Evolutionary conservation across 2,888 invertebrate genomes (phyloP).

Genomic region (Camponotus fellah): DNA sequence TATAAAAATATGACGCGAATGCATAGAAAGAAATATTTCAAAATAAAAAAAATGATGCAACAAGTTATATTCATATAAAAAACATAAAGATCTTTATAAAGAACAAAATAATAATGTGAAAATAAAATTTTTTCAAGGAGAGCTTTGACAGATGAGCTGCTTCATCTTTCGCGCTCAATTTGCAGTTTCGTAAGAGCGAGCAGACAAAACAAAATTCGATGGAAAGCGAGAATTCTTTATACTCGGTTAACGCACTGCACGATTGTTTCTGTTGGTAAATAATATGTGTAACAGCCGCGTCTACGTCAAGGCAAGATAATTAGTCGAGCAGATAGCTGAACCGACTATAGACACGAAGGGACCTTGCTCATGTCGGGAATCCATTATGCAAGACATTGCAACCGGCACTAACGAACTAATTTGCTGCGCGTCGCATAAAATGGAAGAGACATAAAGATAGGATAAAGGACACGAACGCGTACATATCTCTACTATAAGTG

Average conservation of each 20-base stretch:
- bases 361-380: constrained; percentile 46
- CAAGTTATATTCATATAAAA: background rate
- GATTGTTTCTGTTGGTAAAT: constrained; percentile 43
- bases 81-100: background rate
- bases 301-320: constrained; percentile 67
- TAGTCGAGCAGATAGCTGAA: constrained; percentile 62
- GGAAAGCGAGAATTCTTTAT: constrained; percentile 2
- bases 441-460: constrained; percentile 50
- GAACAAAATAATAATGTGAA: background rate
- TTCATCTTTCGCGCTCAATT: constrained; percentile 3
- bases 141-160: background rate
- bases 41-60: background rate
- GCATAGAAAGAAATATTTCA: background rate
- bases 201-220: background rate
- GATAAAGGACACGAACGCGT: background rate
- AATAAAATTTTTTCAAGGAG: background rate
- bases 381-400: constrained; percentile 49
- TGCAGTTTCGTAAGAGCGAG: background rate
- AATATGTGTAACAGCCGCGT: constrained; percentile 55
- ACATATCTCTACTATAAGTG: background rate
- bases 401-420: constrained; percentile 59
- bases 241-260: constrained; percentile 2
- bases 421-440: constrained; percentile 45
- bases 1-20: background rate
- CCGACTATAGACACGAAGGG: constrained; percentile 49